A percentile compares a stretch with the other conserved stretches of the same genome.
These are phyloP conservation scores for Plumapathes pennacea DNA, from an alignment of 92 coral and sea anemone genomes.

Conservation along the genomic window DNA sequence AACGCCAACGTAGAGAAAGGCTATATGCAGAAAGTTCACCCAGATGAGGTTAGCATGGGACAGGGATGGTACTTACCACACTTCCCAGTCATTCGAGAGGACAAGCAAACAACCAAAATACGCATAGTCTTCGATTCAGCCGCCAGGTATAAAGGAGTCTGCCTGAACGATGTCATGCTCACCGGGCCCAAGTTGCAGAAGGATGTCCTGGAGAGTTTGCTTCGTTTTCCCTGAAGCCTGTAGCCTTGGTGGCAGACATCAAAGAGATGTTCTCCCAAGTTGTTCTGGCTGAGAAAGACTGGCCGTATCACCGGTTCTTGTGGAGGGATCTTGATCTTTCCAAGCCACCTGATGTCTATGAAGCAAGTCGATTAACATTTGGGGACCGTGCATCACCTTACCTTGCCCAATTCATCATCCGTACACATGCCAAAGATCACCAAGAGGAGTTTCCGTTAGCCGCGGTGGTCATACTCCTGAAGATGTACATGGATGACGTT, in stretches of 20 bases:
- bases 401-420: conserved; percentile 38
- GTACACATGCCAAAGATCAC: conserved; percentile 16
- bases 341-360: conserved; percentile 23
- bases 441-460: conserved; percentile 27
- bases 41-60: conserved; percentile 2
- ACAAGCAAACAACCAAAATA: conserved; percentile 34
- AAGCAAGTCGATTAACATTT: conserved; percentile 29
- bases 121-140: conserved; percentile 36
- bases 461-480: conserved; percentile 7
- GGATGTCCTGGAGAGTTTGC: conserved; percentile 17
- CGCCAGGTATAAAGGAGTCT: conserved; percentile 12
- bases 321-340: conserved; percentile 26
- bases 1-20: conserved; percentile 10
- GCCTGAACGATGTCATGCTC: conserved; percentile 40
- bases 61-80: conserved; percentile 33
- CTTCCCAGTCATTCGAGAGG: conserved; percentile 37
- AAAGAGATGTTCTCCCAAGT: conserved; percentile 52
- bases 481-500: conserved; percentile 43
- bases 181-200: conserved; percentile 40
- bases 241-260: conserved; percentile 39
- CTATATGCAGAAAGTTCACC: not conserved
- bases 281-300: conserved; percentile 22
- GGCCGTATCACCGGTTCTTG: conserved; percentile 34
- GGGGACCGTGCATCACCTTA: conserved; percentile 45
- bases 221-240: conserved; percentile 18